Evolutionary conservation across 2,113 vertebrate species (phyloP).

Genomic region (Pavo muticus): DNA sequence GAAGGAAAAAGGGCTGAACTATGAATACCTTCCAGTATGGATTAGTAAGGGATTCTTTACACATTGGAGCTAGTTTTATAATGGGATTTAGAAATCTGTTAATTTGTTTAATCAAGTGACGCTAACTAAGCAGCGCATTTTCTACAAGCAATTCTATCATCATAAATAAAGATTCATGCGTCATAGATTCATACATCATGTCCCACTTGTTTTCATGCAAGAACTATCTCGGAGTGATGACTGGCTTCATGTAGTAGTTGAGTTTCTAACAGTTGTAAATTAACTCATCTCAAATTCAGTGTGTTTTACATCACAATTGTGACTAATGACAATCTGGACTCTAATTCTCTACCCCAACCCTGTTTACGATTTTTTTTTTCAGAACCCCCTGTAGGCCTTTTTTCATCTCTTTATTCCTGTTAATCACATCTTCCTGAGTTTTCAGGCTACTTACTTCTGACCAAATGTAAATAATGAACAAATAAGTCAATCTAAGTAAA

Average conservation of each 20-base stretch:
- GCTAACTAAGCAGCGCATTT: background rate
- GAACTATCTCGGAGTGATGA: background rate
- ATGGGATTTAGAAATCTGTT: background rate
- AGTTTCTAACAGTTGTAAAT: background rate
- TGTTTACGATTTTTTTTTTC: background rate
- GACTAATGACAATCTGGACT: constrained; percentile 30
- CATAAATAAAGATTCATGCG: background rate
- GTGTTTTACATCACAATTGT: background rate
- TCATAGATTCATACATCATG: background rate
- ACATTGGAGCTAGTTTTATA: background rate
- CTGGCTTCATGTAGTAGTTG: background rate
- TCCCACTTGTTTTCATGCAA: background rate
- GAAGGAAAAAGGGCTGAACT: background rate
- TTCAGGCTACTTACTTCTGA: background rate
- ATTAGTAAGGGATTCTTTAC: background rate
- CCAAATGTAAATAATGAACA: background rate
- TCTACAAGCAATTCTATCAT: background rate
- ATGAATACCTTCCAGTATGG: background rate
- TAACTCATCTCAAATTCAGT: background rate
- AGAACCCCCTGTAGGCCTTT: background rate
- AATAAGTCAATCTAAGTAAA: background rate
- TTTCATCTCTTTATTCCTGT: background rate
- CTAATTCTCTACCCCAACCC: background rate
- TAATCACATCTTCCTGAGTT: background rate
- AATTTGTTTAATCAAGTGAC: background rate